Evolutionary conservation across 2,113 vertebrate genomes (phyloP).

Genomic region (Salvelinus fontinalis): DNA sequence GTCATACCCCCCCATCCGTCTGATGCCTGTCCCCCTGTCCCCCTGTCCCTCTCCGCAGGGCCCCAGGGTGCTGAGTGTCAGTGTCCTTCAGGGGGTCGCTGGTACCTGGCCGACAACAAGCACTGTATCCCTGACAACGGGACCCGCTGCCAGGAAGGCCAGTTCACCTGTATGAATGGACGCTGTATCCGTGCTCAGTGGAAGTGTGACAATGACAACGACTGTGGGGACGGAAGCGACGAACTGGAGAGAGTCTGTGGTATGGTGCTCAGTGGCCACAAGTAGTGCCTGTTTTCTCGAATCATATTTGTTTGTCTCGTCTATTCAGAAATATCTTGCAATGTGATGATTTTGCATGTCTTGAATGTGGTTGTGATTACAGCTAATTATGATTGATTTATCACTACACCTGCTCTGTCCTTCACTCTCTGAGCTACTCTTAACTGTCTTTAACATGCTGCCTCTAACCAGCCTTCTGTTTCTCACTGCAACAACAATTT

Average conservation of each 20-base stretch:
- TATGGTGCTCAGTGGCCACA: conserved; percentile 63
- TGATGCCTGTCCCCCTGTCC: background rate
- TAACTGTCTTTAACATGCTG: conserved; percentile 46
- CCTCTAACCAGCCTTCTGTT: conserved; percentile 30
- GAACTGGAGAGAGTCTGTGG: conserved; percentile 94
- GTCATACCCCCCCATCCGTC: background rate
- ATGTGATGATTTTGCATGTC: background rate
- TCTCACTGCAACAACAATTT: conserved; percentile 49
- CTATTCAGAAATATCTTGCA: background rate
- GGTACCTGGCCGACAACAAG: conserved; percentile 95
- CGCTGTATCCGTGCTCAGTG: conserved; percentile 84
- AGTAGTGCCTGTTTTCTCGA: background rate
- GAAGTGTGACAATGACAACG: conserved; percentile 91
- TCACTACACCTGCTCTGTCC: background rate
- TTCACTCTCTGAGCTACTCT: background rate
- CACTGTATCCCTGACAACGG: conserved; percentile 89
- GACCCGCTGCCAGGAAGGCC: conserved; percentile 79
- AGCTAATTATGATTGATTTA: background rate
- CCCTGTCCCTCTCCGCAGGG: conserved; percentile 69
- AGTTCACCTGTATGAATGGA: conserved; percentile 93
- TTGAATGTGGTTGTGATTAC: no score
- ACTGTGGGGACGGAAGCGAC: conserved; percentile 92
- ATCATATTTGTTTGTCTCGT: background rate
- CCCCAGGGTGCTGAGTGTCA: conserved; percentile 92
- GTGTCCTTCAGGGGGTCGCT: conserved; percentile 88